Percentiles rank a stretch among this genome's conserved stretches.
Conservation (phyloP, 2,888 invertebrate genomes). For the Metacarcinus magister region DNA sequence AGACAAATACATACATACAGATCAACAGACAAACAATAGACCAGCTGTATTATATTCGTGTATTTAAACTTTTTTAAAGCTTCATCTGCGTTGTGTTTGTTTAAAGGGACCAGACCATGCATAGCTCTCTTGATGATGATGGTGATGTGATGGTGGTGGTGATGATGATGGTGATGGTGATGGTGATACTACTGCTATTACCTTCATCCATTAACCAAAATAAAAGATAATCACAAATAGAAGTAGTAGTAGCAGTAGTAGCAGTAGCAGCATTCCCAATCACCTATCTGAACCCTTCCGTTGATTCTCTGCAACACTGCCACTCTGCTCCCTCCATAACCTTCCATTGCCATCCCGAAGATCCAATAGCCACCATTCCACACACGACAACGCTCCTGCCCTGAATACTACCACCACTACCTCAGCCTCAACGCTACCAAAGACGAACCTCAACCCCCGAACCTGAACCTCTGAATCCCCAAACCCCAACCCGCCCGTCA, state of each 20-base stretch:
- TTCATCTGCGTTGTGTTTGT: neutral
- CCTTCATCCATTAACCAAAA: too few relatives aligned
- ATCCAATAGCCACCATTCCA: constrained; percentile 27
- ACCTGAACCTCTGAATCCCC: too few relatives aligned
- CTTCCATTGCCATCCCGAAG: neutral
- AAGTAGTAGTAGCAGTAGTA: neutral
- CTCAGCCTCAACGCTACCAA: neutral
- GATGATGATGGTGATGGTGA: too few relatives aligned
- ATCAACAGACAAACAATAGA: neutral
- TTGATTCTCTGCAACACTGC: neutral
- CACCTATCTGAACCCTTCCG: neutral
- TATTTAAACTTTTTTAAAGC: neutral
- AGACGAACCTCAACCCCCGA: neutral
- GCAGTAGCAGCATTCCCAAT: neutral
- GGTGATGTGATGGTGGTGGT: too few relatives aligned
- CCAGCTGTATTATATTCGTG: neutral
- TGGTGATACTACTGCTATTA: too few relatives aligned
- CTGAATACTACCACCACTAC: constrained; percentile 9
- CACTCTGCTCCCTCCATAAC: neutral
- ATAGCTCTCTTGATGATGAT: neutral
- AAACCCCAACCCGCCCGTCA: too few relatives aligned
- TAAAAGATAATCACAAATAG: neutral
- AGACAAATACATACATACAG: neutral
- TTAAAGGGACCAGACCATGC: neutral
- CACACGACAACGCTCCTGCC: constrained; percentile 28